phyloP scores from a whole-genome alignment of 2,888 invertebrate genomes.

The Xestia c-nigrum region DNA sequence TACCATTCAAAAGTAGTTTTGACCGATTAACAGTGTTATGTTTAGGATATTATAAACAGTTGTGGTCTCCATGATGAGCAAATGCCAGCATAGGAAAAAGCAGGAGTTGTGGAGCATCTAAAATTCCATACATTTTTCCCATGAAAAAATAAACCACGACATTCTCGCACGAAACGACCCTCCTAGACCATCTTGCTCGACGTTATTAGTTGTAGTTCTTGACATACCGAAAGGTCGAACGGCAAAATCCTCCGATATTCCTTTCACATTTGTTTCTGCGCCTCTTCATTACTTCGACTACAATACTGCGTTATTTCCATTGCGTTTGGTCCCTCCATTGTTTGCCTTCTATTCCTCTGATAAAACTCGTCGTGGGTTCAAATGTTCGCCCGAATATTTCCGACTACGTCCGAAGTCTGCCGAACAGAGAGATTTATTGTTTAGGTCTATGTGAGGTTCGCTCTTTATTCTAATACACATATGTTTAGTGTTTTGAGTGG shows the following conservation, averaged over 20 bases:
- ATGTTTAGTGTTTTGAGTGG: conserved; percentile 56
- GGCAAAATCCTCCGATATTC: conserved; percentile 30
- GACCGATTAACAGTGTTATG: too few species aligned
- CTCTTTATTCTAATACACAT: conserved; percentile 64
- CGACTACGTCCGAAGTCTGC: conserved; percentile 41
- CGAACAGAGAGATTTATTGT: conserved; percentile 60
- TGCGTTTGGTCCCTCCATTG: conserved; percentile 45
- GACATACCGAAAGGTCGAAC: conserved; percentile 33
- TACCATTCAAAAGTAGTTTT: too few species aligned
- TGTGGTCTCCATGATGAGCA: not conserved
- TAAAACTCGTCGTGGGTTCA: conserved; percentile 47
- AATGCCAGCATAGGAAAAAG: not conserved
- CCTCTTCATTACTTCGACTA: conserved; percentile 55
- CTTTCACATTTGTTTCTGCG: conserved; percentile 45
- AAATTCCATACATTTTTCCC: not conserved
- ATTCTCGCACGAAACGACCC: not conserved
- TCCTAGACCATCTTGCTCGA: conserved; percentile 20
- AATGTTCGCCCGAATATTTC: conserved; percentile 35
- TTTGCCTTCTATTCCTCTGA: conserved; percentile 43
- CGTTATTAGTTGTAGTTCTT: conserved; percentile 21
- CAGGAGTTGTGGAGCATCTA: not conserved
- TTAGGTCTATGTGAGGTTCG: conserved; percentile 53
- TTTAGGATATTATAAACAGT: not conserved
- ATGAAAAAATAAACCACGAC: not conserved
- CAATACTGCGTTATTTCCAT: conserved; percentile 50